Percentiles rank a stretch among this genome's conserved stretches.
phyloP scores from a whole-genome alignment of 2,113 vertebrate species.

The Albula goreensis region DNA sequence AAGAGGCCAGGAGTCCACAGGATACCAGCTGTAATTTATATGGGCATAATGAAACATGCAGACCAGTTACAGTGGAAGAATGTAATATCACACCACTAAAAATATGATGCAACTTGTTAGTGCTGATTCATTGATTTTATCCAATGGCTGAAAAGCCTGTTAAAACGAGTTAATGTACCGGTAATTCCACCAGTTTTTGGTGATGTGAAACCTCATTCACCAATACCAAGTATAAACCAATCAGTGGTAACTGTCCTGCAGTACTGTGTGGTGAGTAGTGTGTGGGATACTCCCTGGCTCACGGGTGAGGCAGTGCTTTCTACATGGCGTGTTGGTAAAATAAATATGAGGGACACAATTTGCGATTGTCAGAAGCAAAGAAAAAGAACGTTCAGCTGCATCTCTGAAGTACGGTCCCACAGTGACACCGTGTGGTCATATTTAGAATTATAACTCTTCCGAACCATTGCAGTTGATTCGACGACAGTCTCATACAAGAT shows the following conservation, averaged over 20 bases:
- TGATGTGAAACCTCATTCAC: neutral
- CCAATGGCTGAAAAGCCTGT: too few species aligned
- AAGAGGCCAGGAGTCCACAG: neutral
- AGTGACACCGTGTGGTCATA: neutral
- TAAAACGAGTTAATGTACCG: too few species aligned
- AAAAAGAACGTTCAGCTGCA: neutral
- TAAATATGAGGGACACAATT: neutral
- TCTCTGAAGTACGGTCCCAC: neutral
- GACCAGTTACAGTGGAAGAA: too few species aligned
- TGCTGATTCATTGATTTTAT: too few species aligned
- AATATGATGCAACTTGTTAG: too few species aligned
- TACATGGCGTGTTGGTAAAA: neutral
- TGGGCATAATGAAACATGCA: too few species aligned
- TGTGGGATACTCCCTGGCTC: neutral
- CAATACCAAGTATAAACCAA: neutral
- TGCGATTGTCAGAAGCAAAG: neutral
- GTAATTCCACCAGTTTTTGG: too few species aligned
- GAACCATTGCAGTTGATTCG: too few species aligned
- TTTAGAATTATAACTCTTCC: neutral
- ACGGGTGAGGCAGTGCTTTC: neutral
- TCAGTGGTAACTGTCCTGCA: neutral
- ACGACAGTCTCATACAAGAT: too few species aligned
- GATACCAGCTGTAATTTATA: neutral
- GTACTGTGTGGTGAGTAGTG: neutral
- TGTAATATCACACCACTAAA: too few species aligned